A percentile compares a stretch with the other conserved stretches of the same genome.
Conservation (phyloP, 2,113 vertebrate species). For the Holacanthus passer region DNA sequence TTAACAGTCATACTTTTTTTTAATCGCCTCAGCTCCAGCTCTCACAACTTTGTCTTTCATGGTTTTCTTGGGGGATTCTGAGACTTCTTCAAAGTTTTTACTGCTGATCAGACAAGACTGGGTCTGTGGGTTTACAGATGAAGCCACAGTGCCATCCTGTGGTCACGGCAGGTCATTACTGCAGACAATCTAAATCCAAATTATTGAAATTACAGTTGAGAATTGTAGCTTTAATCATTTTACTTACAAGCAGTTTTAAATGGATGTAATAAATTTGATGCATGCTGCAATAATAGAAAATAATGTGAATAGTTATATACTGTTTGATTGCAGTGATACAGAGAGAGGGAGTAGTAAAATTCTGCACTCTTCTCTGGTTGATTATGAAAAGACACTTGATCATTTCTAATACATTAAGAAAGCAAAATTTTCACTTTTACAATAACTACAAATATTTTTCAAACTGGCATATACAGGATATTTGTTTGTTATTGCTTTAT, state of each 20-base stretch:
- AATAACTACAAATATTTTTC: neutral
- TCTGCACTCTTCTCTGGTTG: neutral
- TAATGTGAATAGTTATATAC: neutral
- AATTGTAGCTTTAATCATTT: neutral
- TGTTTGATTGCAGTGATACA: neutral
- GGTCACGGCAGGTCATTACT: constrained; percentile 54
- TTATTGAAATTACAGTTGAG: neutral
- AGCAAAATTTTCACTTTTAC: neutral
- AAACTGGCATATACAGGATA: neutral
- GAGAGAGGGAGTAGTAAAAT: neutral
- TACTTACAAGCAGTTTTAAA: constrained; percentile 5
- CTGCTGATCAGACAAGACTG: constrained; percentile 35
- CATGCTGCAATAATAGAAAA: neutral
- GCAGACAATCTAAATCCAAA: neutral
- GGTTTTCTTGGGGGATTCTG: constrained; percentile 64
- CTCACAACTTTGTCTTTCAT: constrained; percentile 73
- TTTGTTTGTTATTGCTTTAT: neutral
- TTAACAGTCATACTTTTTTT: constrained; percentile 69
- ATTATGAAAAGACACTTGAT: neutral
- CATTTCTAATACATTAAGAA: neutral
- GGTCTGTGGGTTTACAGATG: constrained; percentile 24
- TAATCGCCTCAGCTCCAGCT: constrained; percentile 68
- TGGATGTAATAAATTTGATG: neutral
- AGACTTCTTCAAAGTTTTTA: constrained; percentile 76
- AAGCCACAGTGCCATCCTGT: constrained; percentile 84